Percentiles rank a stretch among this genome's conserved stretches.
Conservation (phyloP, 2,888 invertebrate genomes). For the Acrobasis consociella region DNA sequence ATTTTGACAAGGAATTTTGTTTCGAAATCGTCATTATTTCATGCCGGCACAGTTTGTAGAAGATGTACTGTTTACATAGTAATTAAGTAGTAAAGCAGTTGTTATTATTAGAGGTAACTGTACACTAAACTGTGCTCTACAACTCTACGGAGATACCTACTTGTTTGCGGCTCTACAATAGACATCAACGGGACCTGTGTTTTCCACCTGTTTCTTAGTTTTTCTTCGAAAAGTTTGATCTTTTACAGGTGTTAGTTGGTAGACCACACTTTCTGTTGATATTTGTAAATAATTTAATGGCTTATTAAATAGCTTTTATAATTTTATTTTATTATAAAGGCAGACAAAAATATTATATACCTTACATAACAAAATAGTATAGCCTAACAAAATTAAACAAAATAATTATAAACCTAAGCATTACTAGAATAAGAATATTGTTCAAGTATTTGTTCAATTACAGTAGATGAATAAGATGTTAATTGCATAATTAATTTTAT, state of each 20-base stretch:
- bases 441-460: too few relatives aligned
- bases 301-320: too few relatives aligned
- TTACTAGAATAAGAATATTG: too few relatives aligned
- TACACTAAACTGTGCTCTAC: conserved; percentile 4
- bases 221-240: not conserved
- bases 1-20: conserved; percentile 1
- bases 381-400: too few relatives aligned
- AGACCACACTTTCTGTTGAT: too few relatives aligned
- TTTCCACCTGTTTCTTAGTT: not conserved
- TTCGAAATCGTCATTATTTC: not conserved
- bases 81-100: not conserved
- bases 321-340: too few relatives aligned
- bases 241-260: not conserved
- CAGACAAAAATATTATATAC: too few relatives aligned
- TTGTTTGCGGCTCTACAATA: conserved; percentile 8
- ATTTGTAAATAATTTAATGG: too few relatives aligned
- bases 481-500: too few relatives aligned
- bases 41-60: not conserved
- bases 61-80: conserved; percentile 5
- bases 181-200: conserved; percentile 12
- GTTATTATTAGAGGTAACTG: conserved; percentile 15
- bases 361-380: too few relatives aligned
- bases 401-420: too few relatives aligned
- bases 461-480: too few relatives aligned
- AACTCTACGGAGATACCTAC: not conserved